Base-by-base conservation (phyloP, 2,888 invertebrate genomes). In the Xestobium rufovillosum region DNA sequence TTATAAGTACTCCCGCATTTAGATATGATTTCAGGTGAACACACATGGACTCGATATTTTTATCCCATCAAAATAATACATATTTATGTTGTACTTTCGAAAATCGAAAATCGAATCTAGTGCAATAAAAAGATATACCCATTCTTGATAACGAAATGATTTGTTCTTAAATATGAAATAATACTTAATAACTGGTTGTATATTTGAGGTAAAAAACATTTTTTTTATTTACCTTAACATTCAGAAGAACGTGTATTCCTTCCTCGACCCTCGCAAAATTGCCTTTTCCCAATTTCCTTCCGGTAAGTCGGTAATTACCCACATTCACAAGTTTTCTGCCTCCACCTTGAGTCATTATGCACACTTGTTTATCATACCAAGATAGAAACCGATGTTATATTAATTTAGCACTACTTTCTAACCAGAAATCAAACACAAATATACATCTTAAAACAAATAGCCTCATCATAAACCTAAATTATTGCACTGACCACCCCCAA, bases 211-310 rank as follows among this genome's bases (percentile, higher is more conserved):
- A n/a, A n/a, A n/a, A n/a, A n/a, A n/a, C n/a, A n/a, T n/a, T n/a
- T n/a, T n/a, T n/a, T n/a, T 15, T 36, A 49, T 60, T 56, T 59
- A 82, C 82, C 78, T 81, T 81, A 52, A 75, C 72, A 48, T 78
- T 75, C 34, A 83, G 73, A 36, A 79, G 61, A 43, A 71, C 71
- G 60, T 83, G 83, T 17, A 76, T 72, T 9, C 82, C 83, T 59
- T 83, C 78, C 58, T 82, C 80, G 30, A 84, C 83, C 50, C 75
- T 71, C 13, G 83, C 83, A 60, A 83, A 83, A 63, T 81, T 83
- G 42, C 83, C 84, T 62, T 81, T 83, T 28, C 83, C 83, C 38
- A 84, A 68, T 39, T 76, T 68, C 29, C 36, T 34, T 40, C 80
- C 80, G 38, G 78, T 79, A 73, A 83, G 76, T 53, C 73, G 68